phyloP scores from a whole-genome alignment of 1,140 invertebrate genomes.

The Micrasema minimum region DNA sequence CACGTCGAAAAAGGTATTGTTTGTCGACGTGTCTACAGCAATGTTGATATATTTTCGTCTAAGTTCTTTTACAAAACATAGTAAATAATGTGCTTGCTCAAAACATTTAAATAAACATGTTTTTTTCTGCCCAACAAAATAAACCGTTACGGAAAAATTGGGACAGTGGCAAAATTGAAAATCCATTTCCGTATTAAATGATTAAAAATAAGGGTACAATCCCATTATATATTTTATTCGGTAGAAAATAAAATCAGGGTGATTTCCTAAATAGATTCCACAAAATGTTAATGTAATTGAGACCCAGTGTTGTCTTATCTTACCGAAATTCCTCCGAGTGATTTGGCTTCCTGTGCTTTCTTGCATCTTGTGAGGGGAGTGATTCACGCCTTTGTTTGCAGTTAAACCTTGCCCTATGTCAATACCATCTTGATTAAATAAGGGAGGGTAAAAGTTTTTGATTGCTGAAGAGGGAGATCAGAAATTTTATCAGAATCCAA shows the following conservation, averaged over 20 bases:
- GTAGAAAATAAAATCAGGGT: not conserved
- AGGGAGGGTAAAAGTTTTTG: constrained; percentile 50
- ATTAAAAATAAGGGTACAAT: too few relatives aligned
- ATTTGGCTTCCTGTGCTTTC: constrained; percentile 42
- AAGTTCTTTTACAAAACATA: too few relatives aligned
- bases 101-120: too few relatives aligned
- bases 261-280: constrained; percentile 21
- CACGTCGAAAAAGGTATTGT: too few relatives aligned
- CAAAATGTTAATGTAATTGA: constrained; percentile 49
- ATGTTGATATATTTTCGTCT: too few relatives aligned
- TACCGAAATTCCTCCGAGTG: constrained; percentile 40
- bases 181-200: too few relatives aligned
- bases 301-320: constrained; percentile 47
- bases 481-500: constrained; percentile 31
- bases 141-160: too few relatives aligned
- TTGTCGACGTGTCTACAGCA: too few relatives aligned
- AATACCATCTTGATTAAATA: constrained; percentile 54
- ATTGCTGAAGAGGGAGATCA: constrained; percentile 45
- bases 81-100: too few relatives aligned
- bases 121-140: too few relatives aligned
- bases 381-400: constrained; percentile 53
- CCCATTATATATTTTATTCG: constrained; percentile 3
- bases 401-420: constrained; percentile 53
- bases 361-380: constrained; percentile 35
- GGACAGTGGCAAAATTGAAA: too few relatives aligned